Conservation (phyloP, 2,797 vertebrate species). For the Arnoldichthys spilopterus region DNA sequence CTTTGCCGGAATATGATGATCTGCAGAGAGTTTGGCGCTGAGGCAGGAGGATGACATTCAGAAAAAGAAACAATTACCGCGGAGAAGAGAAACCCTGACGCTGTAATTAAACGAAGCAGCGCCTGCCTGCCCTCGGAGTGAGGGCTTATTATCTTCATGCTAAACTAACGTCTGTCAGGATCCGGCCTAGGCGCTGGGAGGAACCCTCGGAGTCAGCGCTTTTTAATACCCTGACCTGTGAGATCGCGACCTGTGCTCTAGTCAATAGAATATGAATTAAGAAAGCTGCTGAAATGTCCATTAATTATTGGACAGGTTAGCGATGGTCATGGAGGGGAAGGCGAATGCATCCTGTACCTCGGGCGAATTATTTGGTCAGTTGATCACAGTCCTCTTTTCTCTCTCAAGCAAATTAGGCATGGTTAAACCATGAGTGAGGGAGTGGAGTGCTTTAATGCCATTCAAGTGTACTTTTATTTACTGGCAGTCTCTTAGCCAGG, state of each 20-base stretch:
- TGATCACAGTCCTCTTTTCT: conserved; percentile 20
- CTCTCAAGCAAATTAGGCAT: conserved; percentile 39
- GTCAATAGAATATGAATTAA: conserved; percentile 10
- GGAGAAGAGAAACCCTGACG: conserved; percentile 45
- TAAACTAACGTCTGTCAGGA: conserved; percentile 36
- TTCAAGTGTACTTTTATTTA: conserved; percentile 55
- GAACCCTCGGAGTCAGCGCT: conserved; percentile 34
- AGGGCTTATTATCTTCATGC: conserved; percentile 51
- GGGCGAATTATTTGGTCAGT: conserved; percentile 15
- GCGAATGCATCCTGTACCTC: neutral
- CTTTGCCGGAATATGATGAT: conserved; percentile 54
- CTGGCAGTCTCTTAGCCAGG: conserved; percentile 41
- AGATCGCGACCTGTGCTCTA: neutral
- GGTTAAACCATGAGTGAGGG: conserved; percentile 30
- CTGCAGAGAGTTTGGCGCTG: conserved; percentile 35
- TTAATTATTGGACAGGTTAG: conserved; percentile 8
- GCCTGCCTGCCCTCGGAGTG: conserved; percentile 36
- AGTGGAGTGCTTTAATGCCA: conserved; percentile 46
- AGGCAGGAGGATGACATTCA: conserved; percentile 32
- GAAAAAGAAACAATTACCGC: conserved; percentile 55
- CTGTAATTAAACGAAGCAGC: conserved; percentile 61
- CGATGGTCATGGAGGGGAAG: neutral
- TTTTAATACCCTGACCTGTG: neutral
- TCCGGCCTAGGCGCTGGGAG: conserved; percentile 10
- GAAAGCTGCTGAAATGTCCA: conserved; percentile 13